These are phyloP conservation scores for Drosophila orosa DNA, from an alignment of 1,140 invertebrate species.

Conservation along the genomic window DNA sequence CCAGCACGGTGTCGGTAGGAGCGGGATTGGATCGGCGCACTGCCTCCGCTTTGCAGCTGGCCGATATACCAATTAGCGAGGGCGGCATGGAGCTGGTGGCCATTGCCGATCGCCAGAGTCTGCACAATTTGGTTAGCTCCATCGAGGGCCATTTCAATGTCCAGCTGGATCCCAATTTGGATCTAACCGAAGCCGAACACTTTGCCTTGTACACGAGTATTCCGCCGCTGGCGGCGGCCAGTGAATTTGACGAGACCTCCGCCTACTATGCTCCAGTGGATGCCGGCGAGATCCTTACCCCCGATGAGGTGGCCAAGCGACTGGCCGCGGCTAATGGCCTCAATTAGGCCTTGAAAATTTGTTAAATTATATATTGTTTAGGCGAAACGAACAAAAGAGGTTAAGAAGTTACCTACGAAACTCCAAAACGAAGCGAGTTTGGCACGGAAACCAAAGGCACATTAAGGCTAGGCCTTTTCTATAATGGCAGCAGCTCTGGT, in stretches of 20 bases:
- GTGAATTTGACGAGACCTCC: constrained; percentile 94
- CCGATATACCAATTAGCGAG: constrained; percentile 81
- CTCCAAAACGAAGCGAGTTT: constrained; percentile 24
- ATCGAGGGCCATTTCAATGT: constrained; percentile 82
- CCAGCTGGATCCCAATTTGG: constrained; percentile 84
- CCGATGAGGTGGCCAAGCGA: constrained; percentile 78
- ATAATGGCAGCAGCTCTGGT: neutral
- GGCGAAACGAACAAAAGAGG: constrained; percentile 30
- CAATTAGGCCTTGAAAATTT: constrained; percentile 25
- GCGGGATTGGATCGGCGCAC: constrained; percentile 76
- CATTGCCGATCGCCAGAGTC: constrained; percentile 82
- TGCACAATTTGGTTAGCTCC: constrained; percentile 78
- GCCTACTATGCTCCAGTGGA: constrained; percentile 94
- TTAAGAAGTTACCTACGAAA: constrained; percentile 9
- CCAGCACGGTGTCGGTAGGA: constrained; percentile 78
- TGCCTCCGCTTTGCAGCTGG: constrained; percentile 80
- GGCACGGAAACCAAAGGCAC: neutral
- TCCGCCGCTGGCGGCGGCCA: constrained; percentile 92
- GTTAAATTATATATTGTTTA: constrained; percentile 20
- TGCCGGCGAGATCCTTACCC: constrained; percentile 86
- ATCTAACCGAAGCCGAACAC: constrained; percentile 93
- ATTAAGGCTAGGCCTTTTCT: neutral
- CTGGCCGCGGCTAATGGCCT: constrained; percentile 66
- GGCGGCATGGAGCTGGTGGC: constrained; percentile 84
- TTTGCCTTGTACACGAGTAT: constrained; percentile 93